Percentiles rank a stretch among this genome's conserved stretches.
Evolutionary conservation across 2,113 vertebrate genomes (phyloP).

Genomic region (Perca fluviatilis): DNA sequence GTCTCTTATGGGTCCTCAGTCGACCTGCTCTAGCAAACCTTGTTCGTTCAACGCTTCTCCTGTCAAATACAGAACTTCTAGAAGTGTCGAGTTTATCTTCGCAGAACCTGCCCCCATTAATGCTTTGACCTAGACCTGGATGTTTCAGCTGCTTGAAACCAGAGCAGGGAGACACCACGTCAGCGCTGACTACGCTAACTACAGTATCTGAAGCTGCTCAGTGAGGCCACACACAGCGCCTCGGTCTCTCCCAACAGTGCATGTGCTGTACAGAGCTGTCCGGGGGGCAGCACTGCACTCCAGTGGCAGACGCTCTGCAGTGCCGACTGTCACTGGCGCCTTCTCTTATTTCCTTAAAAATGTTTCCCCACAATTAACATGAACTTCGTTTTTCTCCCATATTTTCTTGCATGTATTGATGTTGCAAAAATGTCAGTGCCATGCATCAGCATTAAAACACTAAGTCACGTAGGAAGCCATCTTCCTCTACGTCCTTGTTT

Average conservation of each 20-base stretch:
- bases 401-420: background rate
- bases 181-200: background rate
- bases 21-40: background rate
- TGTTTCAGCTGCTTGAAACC: conserved; percentile 23
- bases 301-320: conserved; percentile 31
- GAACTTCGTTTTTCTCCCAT: background rate
- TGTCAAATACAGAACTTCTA: background rate
- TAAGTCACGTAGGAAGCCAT: too few relatives aligned
- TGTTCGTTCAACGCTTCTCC: background rate
- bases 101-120: background rate
- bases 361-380: background rate
- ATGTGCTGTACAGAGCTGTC: background rate
- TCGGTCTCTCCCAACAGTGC: background rate
- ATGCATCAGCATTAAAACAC: too few relatives aligned
- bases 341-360: background rate
- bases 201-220: background rate
- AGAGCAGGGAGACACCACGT: conserved; percentile 16
- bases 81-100: background rate
- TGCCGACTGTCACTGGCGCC: background rate
- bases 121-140: conserved; percentile 20
- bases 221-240: background rate
- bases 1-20: background rate
- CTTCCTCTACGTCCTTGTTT: too few relatives aligned
- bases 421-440: too few relatives aligned
- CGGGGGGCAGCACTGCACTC: conserved; percentile 43